Conservation (phyloP, 2,797 vertebrate species). For the Myotis myotis region DNA sequence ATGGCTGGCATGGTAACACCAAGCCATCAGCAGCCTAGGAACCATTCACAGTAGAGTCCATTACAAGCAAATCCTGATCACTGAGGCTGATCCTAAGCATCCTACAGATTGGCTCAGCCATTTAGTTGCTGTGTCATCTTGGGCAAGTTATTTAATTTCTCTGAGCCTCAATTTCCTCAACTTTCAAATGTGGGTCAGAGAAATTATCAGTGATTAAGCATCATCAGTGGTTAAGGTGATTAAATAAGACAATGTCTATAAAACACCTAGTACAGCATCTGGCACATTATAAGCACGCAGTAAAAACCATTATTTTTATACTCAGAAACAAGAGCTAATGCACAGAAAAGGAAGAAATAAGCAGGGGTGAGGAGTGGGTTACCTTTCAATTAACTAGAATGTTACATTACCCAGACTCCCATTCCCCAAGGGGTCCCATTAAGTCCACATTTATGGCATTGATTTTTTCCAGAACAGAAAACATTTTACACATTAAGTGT, state of each 20-base stretch:
- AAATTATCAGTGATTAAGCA: background rate
- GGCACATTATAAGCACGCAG: background rate
- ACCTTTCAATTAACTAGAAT: conserved; percentile 55
- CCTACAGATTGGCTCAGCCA: background rate
- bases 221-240: background rate
- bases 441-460: conserved; percentile 51
- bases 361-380: conserved; percentile 33
- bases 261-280: background rate
- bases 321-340: conserved; percentile 46
- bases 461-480: conserved; percentile 55
- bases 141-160: background rate
- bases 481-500: conserved; percentile 50
- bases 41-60: background rate
- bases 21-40: background rate
- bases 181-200: background rate
- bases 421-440: conserved; percentile 39
- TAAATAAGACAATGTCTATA: background rate
- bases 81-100: background rate
- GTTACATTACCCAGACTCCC: conserved; percentile 29
- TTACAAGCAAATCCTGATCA: background rate
- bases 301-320: conserved; percentile 34
- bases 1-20: background rate
- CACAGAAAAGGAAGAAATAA: background rate
- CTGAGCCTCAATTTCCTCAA: background rate
- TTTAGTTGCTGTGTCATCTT: background rate